These are phyloP conservation scores for Terebella lapidaria DNA, from an alignment of 2,888 invertebrate genomes.

Conservation along the genomic window DNA sequence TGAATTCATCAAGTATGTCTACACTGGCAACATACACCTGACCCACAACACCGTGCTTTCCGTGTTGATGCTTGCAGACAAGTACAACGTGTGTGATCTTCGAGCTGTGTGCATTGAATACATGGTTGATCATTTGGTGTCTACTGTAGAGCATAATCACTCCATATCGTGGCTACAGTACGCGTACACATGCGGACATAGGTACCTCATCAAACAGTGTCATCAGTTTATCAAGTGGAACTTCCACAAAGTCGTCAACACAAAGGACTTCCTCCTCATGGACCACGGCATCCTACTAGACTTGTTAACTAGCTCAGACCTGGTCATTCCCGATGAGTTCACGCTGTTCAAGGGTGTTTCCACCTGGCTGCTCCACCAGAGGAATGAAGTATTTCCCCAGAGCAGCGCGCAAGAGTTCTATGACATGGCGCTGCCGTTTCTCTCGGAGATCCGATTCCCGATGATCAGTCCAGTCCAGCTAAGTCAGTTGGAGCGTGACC, in stretches of 20 bases:
- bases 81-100: conserved; percentile 89
- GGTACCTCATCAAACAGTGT: conserved; percentile 58
- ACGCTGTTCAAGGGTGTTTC: conserved; percentile 71
- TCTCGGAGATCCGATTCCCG: conserved; percentile 78
- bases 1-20: conserved; percentile 81
- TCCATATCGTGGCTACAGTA: conserved; percentile 89
- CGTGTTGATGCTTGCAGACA: conserved; percentile 83
- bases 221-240: conserved; percentile 72
- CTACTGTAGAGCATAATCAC: conserved; percentile 75
- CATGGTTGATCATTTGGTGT: conserved; percentile 81
- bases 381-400: conserved; percentile 52
- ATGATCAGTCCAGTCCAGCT: conserved; percentile 91
- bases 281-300: conserved; percentile 73
- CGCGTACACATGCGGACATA: conserved; percentile 75
- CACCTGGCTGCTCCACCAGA: conserved; percentile 74
- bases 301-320: conserved; percentile 69
- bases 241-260: conserved; percentile 74
- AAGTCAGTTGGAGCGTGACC: conserved; percentile 73
- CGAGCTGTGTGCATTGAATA: conserved; percentile 77
- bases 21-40: conserved; percentile 84
- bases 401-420: conserved; percentile 59
- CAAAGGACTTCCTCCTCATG: conserved; percentile 74
- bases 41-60: conserved; percentile 80
- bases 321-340: conserved; percentile 86
- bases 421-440: conserved; percentile 68